Conservation (phyloP, 1,140 invertebrate genomes). For the Drosophila watanabei region DNA sequence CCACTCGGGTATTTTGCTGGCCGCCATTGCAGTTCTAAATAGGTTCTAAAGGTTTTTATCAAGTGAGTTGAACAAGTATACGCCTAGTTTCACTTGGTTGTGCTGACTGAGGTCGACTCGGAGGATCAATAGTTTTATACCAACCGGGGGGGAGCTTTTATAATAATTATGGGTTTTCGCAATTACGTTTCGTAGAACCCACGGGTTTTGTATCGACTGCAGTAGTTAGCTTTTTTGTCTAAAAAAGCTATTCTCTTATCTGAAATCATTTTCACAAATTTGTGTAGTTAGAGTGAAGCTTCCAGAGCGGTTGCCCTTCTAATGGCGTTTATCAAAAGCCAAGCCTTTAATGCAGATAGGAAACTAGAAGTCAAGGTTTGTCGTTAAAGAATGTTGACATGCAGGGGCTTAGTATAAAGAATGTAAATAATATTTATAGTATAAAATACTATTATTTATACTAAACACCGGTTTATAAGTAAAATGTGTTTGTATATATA, state of each 20-base stretch:
- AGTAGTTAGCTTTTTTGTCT: neutral
- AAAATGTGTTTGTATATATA: too few relatives aligned
- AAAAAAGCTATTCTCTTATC: slow-evolving; percentile 1
- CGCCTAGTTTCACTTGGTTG: neutral
- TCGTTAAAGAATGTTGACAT: neutral
- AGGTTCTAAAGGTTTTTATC: neutral
- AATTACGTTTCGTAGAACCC: neutral
- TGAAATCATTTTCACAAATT: neutral
- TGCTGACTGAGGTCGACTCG: slow-evolving; percentile 1
- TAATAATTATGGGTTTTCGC: neutral
- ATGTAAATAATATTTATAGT: too few relatives aligned
- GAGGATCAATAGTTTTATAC: slow-evolving; percentile 28
- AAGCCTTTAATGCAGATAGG: neutral
- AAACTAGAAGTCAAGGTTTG: neutral
- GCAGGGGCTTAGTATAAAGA: too few relatives aligned
- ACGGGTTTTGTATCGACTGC: neutral
- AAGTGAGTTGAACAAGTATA: slow-evolving; percentile 2
- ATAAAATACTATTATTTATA: too few relatives aligned
- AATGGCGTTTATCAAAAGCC: neutral
- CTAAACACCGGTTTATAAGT: too few relatives aligned
- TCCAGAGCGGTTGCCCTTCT: neutral
- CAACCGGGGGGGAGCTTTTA: slow-evolving; percentile 20
- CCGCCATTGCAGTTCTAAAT: slow-evolving; percentile 31
- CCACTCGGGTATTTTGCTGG: slow-evolving; percentile 63
- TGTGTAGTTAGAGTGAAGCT: neutral